Conservation (phyloP, 30 jellyfish, hydroid and myxozoan species). For the Catostylus mosaicus region DNA sequence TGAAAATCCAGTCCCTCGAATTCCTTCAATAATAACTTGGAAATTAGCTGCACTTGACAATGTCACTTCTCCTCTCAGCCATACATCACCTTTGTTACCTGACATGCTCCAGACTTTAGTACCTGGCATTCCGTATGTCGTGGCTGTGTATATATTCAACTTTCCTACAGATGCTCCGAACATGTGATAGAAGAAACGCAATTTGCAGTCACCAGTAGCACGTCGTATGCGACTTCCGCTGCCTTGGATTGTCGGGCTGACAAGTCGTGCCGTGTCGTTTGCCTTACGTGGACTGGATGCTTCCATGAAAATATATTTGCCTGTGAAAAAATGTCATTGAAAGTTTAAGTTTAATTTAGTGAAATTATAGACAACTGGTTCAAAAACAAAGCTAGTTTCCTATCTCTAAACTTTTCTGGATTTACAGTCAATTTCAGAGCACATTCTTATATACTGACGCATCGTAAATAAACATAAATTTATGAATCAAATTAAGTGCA, state of each 20-base stretch:
- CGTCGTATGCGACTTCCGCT: conserved; percentile 73
- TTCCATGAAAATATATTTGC: conserved; percentile 88
- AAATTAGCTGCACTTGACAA: conserved; percentile 72
- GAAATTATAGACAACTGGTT: too few relatives aligned
- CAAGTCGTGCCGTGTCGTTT: conserved; percentile 93
- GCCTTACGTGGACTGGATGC: conserved; percentile 88
- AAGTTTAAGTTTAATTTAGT: not conserved
- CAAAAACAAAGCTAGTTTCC: too few relatives aligned
- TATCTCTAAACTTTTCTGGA: too few relatives aligned
- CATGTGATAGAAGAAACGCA: conserved; percentile 98
- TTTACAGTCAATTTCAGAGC: too few relatives aligned
- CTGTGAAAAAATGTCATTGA: conserved; percentile 39
- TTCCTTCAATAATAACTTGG: conserved; percentile 94
- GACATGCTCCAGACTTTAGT: conserved; percentile 69
- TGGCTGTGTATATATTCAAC: conserved; percentile 88
- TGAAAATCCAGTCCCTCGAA: conserved; percentile 81
- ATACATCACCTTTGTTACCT: conserved; percentile 79
- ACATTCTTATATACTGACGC: too few relatives aligned
- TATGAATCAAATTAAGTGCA: too few relatives aligned
- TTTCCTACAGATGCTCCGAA: conserved; percentile 83
- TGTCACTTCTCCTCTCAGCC: conserved; percentile 83
- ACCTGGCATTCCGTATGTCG: conserved; percentile 84
- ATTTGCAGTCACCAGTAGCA: conserved; percentile 73
- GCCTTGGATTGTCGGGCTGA: conserved; percentile 87
- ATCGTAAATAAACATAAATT: too few relatives aligned